Evolutionary conservation across 1,140 invertebrate genomes (phyloP), one percentile per base, ranked within the genome.

Genomic region (Ceratosolen fusciceps): DNA sequence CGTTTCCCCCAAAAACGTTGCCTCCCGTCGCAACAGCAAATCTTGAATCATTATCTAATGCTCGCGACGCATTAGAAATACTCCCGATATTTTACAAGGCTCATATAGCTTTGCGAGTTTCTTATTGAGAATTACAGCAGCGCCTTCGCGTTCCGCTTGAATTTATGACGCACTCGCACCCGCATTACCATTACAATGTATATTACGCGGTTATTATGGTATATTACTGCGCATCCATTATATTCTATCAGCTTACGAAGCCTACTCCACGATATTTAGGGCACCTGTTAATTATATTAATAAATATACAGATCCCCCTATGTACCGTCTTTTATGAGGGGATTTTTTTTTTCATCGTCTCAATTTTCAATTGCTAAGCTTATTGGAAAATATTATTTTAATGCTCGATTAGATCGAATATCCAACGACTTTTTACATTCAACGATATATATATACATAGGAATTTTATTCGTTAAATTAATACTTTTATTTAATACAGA

Each of bases 111-210:
- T 76, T 68, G 62, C 37, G 16, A 76, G 56, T 68, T 76, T 76
- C 74, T 76, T 76, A 76, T 76, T 67, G 74, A 47, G 68, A 76
- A 76, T 76, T 76, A n/a, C n/a, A n/a, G 31, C 56, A 47, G 10
- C 37, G 47, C 29, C 39, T 75, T 56, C 58, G 8, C 10, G 43
- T 34, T 62, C 1, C 24, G 34, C 24, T 21, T 67, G 52, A 75
- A 67, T 75, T 75, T 60, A 37, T 67, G n/a, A 31, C n/a, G 14
- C 16, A 37, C 43, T 14, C 24, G 37, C 8, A 65, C 19, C 56
- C 14, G 29, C 19, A 52, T 49, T 49, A 39, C 60, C 72, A 74
- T 74, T 74, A 74, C 56, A 31, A 43, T n/a, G 43, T 75, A 10
- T 75, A 75, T 75, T n/a, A 75, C 60, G 16, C 34, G 60, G 8